Conservation (phyloP, 2,797 vertebrate species). For the Macropus fuliginosus region DNA sequence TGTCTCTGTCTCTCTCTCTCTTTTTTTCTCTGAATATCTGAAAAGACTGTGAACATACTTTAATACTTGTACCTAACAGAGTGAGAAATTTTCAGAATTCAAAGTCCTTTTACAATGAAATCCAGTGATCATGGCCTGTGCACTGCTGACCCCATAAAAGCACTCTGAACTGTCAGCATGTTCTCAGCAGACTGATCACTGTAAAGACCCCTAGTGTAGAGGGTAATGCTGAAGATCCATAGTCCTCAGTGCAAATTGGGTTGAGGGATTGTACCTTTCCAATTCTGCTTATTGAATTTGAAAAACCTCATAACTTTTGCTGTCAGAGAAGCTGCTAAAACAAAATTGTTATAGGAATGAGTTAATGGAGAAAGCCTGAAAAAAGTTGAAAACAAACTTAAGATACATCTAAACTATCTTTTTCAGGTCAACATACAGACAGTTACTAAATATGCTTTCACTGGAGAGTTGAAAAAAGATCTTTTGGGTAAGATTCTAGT, state of each 20-base stretch:
- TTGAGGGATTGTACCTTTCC: conserved; percentile 80
- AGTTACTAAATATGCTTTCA: conserved; percentile 67
- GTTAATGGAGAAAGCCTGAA: conserved; percentile 69
- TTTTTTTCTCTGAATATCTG: neutral
- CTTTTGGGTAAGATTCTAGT: conserved; percentile 57
- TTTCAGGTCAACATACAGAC: conserved; percentile 53
- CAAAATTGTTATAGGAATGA: conserved; percentile 69
- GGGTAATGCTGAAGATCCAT: conserved; percentile 76
- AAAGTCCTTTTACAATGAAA: conserved; percentile 58
- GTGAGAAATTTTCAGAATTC: conserved; percentile 46
- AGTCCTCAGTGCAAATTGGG: conserved; percentile 72
- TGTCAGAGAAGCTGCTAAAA: conserved; percentile 72
- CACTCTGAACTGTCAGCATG: conserved; percentile 71
- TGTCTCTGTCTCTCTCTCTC: too few relatives aligned
- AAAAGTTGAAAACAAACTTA: conserved; percentile 72
- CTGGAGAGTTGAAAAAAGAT: conserved; percentile 33
- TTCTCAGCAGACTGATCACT: conserved; percentile 74
- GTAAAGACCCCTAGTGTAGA: conserved; percentile 71
- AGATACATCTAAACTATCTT: conserved; percentile 76
- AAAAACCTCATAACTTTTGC: conserved; percentile 82
- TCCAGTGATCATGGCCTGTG: conserved; percentile 28
- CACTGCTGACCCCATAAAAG: conserved; percentile 66
- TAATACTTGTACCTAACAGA: neutral
- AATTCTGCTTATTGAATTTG: conserved; percentile 82
- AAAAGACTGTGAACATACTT: neutral